These are phyloP conservation scores for Xestia ashworthii DNA, from an alignment of 2,888 invertebrate species.

Conservation along the genomic window DNA sequence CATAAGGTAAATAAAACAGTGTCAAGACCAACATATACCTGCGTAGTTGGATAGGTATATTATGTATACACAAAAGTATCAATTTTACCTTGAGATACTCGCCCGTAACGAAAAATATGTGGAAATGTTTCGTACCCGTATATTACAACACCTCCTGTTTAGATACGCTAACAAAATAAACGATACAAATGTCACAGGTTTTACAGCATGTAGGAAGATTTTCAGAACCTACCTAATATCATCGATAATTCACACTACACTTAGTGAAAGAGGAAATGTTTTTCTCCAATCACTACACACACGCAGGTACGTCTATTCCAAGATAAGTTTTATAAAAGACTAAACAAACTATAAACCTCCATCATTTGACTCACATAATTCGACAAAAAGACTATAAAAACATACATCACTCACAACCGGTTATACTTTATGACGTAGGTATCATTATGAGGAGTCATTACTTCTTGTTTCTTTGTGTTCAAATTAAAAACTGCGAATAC, in stretches of 20 bases:
- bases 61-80: slow-evolving; percentile 61
- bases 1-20: slow-evolving; percentile 34
- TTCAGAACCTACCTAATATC: neutral
- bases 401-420: slow-evolving; percentile 63
- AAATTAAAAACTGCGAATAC: slow-evolving; percentile 1
- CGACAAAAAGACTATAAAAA: slow-evolving; percentile 44
- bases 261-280: neutral
- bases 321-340: slow-evolving; percentile 49
- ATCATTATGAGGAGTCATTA: slow-evolving; percentile 39
- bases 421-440: slow-evolving; percentile 34
- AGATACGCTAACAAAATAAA: slow-evolving; percentile 24
- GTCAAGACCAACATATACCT: slow-evolving; percentile 38
- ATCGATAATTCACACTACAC: slow-evolving; percentile 18
- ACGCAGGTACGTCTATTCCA: slow-evolving; percentile 38
- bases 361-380: slow-evolving; percentile 29
- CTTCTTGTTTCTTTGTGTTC: slow-evolving; percentile 60
- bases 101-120: slow-evolving; percentile 52
- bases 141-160: slow-evolving; percentile 53
- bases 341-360: slow-evolving; percentile 27
- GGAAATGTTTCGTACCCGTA: slow-evolving; percentile 59
- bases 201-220: neutral
- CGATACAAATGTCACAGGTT: slow-evolving; percentile 1
- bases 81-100: slow-evolving; percentile 74
- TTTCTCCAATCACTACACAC: slow-evolving; percentile 33
- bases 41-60: neutral